Evolutionary conservation across 92 coral and sea anemone species (phyloP).

Genomic region (Desmophyllum pertusum): DNA sequence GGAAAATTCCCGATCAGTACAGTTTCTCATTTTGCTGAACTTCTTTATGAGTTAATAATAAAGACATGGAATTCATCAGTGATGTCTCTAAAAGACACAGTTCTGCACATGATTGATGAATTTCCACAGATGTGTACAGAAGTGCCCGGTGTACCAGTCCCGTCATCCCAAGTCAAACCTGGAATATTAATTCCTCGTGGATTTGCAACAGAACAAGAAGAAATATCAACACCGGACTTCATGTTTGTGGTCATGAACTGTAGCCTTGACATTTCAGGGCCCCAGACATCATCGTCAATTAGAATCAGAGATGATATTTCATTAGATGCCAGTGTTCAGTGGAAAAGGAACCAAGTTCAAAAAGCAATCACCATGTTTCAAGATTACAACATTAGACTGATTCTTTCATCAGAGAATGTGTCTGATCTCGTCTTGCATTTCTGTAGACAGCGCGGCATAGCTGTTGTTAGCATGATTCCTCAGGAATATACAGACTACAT

Average conservation of each 20-base stretch:
- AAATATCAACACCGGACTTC: conserved; percentile 43
- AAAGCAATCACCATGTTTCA: conserved; percentile 51
- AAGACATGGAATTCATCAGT: conserved; percentile 39
- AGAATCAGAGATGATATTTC: conserved; percentile 27
- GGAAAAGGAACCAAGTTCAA: conserved; percentile 53
- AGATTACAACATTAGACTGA: conserved; percentile 60
- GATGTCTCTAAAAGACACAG: conserved; percentile 39
- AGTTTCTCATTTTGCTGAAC: conserved; percentile 53
- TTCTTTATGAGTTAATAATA: conserved; percentile 56
- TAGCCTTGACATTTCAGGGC: conserved; percentile 54
- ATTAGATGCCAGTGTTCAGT: conserved; percentile 47
- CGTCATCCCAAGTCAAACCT: conserved; percentile 63
- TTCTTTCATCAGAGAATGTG: conserved; percentile 72
- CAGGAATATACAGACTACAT: conserved; percentile 64
- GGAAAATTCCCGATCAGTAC: conserved; percentile 72
- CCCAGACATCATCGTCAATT: conserved; percentile 45
- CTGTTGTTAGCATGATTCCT: conserved; percentile 88
- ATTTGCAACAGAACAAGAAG: conserved; percentile 67
- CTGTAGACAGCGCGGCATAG: conserved; percentile 75
- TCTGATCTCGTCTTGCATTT: conserved; percentile 74
- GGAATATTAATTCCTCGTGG: conserved; percentile 88
- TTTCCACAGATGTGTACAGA: conserved; percentile 77
- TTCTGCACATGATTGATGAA: conserved; percentile 64
- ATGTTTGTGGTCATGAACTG: conserved; percentile 72
- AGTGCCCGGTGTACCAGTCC: conserved; percentile 74